These are phyloP conservation scores for Blera fallax DNA, from an alignment of 2,888 invertebrate genomes.

Conservation along the genomic window DNA sequence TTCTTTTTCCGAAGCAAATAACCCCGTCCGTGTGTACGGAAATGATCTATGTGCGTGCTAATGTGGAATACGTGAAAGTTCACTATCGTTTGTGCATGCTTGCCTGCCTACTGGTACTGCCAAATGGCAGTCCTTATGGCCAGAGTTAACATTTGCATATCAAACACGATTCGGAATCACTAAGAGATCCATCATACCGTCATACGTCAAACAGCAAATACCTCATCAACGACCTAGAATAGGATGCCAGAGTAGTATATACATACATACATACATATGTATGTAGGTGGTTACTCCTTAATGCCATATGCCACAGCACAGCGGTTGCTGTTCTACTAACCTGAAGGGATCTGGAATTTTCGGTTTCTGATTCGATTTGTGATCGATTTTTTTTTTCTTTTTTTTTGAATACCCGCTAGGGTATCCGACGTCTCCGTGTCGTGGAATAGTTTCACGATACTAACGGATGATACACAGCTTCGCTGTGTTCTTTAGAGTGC, in stretches of 20 bases:
- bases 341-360: neutral
- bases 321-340: neutral
- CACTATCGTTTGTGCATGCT: conserved; percentile 2
- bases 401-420: neutral
- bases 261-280: too few species aligned
- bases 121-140: conserved; percentile 21
- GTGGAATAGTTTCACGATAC: conserved; percentile 9
- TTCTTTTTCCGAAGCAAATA: neutral
- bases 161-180: conserved; percentile 37
- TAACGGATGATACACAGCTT: neutral
- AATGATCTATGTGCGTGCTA: conserved; percentile 47
- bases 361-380: conserved; percentile 31
- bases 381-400: conserved; percentile 31
- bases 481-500: neutral
- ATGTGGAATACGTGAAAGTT: conserved; percentile 50
- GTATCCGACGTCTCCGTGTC: neutral
- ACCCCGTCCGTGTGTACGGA: neutral
- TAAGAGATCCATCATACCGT: conserved; percentile 33
- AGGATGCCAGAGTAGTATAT: neutral
- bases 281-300: neutral
- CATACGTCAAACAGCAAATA: conserved; percentile 28
- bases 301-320: neutral
- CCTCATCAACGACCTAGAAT: neutral
- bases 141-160: conserved; percentile 49
- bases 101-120: neutral